A percentile compares a stretch with the other conserved stretches of the same genome.
Evolutionary conservation across 2,113 vertebrate species (phyloP).

Genomic region (Oxyura jamaicensis): DNA sequence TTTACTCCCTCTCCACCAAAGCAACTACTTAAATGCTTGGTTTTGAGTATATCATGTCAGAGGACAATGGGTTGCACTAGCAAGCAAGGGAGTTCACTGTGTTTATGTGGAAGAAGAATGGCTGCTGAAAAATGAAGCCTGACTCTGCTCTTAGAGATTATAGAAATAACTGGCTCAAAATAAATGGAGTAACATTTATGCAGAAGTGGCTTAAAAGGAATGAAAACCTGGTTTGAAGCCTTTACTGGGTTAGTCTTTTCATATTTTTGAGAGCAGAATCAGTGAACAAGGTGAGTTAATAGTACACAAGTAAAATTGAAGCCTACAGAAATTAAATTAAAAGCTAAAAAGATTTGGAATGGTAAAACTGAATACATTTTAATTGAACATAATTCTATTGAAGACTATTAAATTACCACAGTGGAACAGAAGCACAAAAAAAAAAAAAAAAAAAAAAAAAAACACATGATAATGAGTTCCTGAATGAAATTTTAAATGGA

Average conservation of each 20-base stretch:
- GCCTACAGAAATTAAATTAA: constrained; percentile 70
- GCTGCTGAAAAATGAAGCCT: background rate
- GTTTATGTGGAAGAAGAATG: background rate
- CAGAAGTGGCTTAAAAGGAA: background rate
- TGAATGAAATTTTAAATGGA: constrained; percentile 74
- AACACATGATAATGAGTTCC: constrained; percentile 71
- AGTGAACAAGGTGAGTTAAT: constrained; percentile 47
- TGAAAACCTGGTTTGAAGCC: background rate
- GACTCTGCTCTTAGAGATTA: background rate
- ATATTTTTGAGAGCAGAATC: constrained; percentile 30
- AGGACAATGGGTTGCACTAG: background rate
- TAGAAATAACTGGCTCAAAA: background rate
- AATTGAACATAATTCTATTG: constrained; percentile 74
- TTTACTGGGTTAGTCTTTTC: constrained; percentile 8
- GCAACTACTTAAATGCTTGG: background rate
- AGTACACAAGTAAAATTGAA: constrained; percentile 65
- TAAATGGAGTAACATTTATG: background rate
- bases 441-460: background rate
- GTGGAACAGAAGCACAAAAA: constrained; percentile 68
- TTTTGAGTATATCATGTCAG: background rate
- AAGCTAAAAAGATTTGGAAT: constrained; percentile 66
- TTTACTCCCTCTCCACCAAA: background rate
- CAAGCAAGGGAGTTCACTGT: background rate
- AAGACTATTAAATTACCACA: constrained; percentile 76
- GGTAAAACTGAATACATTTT: constrained; percentile 72